Base-by-base conservation (phyloP, 2,113 vertebrate species). In the Chaetorhynchus papuensis region DNA sequence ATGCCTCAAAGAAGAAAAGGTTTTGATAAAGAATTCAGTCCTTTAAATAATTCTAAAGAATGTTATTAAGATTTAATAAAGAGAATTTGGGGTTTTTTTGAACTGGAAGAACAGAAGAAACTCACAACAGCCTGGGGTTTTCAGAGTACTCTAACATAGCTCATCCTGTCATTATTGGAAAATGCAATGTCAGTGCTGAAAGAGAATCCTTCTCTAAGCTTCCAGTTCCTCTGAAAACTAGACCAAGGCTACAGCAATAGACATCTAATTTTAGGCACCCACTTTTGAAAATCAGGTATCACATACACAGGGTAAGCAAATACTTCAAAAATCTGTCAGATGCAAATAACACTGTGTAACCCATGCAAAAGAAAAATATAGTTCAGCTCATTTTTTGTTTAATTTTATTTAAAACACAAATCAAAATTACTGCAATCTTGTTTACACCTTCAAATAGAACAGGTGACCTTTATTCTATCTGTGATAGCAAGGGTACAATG, bases 231-330 rank as follows among this genome's bases (percentile, higher is more conserved):
- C 56, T 77, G 64, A 88, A 94, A 94, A 92, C 59, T 47, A 87
- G 94, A 94, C 71, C 90, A 94, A 93, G 76, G 89, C 79, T 80
- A 93, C 39, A 35, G 57, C 80, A 1, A 80, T 28, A 87, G 12
- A 70, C 17, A 88, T 63, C 88, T 93, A 92, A 94, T 94, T 93
- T 94, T 96, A 96, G 89, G 23, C 39, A 91, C 13, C 30, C 24
- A 77, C 47, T 92, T 83, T 57, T 24, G 27, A 84, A 93, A 87
- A 92, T 69, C 68, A 74, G 75, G 37, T 91, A 83, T 90, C 75
- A 77, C 35, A 17, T 24, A 72, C 2, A 89, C 11, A 63, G 28
- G 42, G 66, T 70, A 91, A 86, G 23, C 42, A 70, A 92, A 92
- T 35, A 41, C 37, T 65, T 77, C 27, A 47, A 41, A 91, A 87